These are phyloP conservation scores for Plectropomus leopardus DNA, from an alignment of 2,113 vertebrate species.

Conservation along the genomic window DNA sequence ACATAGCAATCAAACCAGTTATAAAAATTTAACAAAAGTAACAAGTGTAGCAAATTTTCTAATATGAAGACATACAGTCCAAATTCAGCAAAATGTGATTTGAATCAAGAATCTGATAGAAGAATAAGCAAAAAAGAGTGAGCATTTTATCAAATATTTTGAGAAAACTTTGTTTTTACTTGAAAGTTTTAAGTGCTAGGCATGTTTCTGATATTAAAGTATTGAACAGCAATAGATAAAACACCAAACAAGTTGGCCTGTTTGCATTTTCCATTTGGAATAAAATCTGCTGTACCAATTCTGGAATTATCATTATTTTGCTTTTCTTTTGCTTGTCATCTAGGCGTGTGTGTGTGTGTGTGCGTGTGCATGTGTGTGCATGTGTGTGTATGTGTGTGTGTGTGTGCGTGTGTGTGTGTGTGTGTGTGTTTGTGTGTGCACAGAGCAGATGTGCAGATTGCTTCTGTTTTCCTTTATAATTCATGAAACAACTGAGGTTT, in stretches of 20 bases:
- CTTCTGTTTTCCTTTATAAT: slow-evolving; percentile 23
- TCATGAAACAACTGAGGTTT: slow-evolving; percentile 31
- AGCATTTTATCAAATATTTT: not conserved
- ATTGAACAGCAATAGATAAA: not conserved
- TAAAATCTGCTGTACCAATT: not conserved
- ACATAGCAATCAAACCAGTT: no score
- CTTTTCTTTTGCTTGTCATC: not conserved
- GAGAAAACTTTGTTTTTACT: not conserved
- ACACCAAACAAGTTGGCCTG: slow-evolving; percentile 10
- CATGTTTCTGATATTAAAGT: no score
- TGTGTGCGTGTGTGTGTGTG: no score
- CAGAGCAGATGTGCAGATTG: not conserved
- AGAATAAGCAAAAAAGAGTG: not conserved
- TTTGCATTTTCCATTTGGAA: not conserved
- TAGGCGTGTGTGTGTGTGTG: not conserved
- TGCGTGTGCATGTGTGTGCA: no score
- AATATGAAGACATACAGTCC: not conserved
- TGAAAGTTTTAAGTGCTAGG: not conserved
- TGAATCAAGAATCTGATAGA: slow-evolving; percentile 1
- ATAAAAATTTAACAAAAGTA: no score
- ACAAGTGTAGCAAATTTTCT: not conserved
- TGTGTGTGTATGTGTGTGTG: no score
- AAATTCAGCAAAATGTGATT: not conserved
- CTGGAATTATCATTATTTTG: not conserved
- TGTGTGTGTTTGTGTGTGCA: no score